Conservation (phyloP, 2,888 invertebrate genomes). For the Tetramorium bicarinatum region DNA sequence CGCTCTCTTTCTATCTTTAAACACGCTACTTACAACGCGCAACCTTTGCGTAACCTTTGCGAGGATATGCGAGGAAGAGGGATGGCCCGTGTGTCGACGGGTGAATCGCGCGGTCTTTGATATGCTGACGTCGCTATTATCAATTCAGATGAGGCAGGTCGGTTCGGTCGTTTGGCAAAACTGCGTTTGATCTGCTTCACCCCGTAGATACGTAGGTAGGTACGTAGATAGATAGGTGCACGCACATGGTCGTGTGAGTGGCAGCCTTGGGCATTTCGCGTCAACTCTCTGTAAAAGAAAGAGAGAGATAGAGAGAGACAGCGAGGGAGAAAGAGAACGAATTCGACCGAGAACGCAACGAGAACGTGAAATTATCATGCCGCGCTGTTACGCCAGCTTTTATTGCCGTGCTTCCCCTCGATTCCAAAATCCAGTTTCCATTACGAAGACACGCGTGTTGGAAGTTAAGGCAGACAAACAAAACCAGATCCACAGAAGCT, state of each 20-base stretch:
- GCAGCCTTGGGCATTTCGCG: slow-evolving; percentile 68
- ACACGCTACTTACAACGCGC: slow-evolving; percentile 64
- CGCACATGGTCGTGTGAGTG: slow-evolving; percentile 41
- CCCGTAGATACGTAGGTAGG: slow-evolving; percentile 59
- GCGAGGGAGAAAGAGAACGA: not conserved
- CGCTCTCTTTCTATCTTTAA: slow-evolving; percentile 70
- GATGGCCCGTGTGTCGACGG: slow-evolving; percentile 62
- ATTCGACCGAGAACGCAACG: slow-evolving; percentile 19
- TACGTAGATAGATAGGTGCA: slow-evolving; percentile 40
- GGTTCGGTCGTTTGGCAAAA: slow-evolving; percentile 84
- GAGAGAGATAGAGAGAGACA: not conserved
- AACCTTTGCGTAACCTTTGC: slow-evolving; percentile 57
- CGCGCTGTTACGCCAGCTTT: slow-evolving; percentile 23
- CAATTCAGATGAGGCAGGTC: slow-evolving; percentile 85
- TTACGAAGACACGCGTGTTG: slow-evolving; percentile 1
- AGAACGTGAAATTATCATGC: slow-evolving; percentile 45
- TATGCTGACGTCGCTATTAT: slow-evolving; percentile 85
- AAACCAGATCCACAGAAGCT: slow-evolving; percentile 15
- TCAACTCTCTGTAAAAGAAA: slow-evolving; percentile 47
- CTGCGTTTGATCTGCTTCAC: slow-evolving; percentile 85
- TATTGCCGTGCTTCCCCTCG: not conserved
- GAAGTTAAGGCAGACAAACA: slow-evolving; percentile 15
- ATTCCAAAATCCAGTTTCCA: slow-evolving; percentile 46
- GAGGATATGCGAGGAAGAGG: slow-evolving; percentile 58
- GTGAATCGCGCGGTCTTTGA: slow-evolving; percentile 81